phyloP scores from a whole-genome alignment of 2,888 invertebrate species.

The Phoronis australis region DNA sequence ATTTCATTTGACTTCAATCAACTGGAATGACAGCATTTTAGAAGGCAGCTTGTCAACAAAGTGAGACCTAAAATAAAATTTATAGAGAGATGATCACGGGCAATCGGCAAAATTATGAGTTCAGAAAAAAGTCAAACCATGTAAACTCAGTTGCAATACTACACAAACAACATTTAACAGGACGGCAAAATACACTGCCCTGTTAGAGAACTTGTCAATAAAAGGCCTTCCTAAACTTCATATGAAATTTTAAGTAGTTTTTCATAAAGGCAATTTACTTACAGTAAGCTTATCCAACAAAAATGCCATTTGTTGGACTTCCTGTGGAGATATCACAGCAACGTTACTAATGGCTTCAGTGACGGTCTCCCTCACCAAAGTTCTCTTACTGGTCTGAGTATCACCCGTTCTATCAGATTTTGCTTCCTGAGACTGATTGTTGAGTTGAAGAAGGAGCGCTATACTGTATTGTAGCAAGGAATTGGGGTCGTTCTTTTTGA shows the following conservation, averaged over 20 bases:
- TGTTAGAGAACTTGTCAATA: too few relatives aligned
- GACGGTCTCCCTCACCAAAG: conserved; percentile 26
- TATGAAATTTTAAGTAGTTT: too few relatives aligned
- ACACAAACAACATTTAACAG: too few relatives aligned
- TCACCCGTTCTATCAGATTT: conserved; percentile 3
- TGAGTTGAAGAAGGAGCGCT: conserved; percentile 24
- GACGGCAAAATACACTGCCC: too few relatives aligned
- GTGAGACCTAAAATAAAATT: background rate
- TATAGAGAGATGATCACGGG: too few relatives aligned
- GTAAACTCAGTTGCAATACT: too few relatives aligned
- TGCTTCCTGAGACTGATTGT: conserved; percentile 20
- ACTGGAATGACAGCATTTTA: background rate
- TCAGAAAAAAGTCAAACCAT: too few relatives aligned
- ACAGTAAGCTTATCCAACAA: conserved; percentile 26
- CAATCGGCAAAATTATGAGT: too few relatives aligned
- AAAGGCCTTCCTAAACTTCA: too few relatives aligned
- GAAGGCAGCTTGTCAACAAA: background rate
- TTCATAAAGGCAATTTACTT: too few relatives aligned
- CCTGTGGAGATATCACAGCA: conserved; percentile 17
- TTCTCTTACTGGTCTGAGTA: conserved; percentile 6
- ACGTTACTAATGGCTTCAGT: conserved; percentile 18
- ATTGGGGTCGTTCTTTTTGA: conserved; percentile 25
- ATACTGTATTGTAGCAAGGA: conserved; percentile 27
- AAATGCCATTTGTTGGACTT: conserved; percentile 25
- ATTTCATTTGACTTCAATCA: background rate